These are phyloP conservation scores for Theretra japonica DNA, from an alignment of 2,888 invertebrate species.

Conservation along the genomic window DNA sequence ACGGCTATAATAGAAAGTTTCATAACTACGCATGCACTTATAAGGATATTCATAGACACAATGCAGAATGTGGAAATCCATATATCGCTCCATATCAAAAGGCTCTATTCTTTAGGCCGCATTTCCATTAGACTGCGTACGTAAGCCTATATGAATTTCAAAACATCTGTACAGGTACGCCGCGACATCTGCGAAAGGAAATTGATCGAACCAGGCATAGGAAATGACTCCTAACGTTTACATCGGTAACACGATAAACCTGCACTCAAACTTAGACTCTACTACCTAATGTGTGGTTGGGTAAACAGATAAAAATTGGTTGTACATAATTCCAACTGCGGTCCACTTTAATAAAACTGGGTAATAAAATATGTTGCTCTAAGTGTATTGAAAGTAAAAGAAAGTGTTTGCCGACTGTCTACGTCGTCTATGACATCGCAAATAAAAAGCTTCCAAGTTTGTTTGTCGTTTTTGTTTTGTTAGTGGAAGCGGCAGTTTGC, in stretches of 20 bases:
- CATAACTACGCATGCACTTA: background rate
- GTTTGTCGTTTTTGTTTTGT: slow-evolving; percentile 5
- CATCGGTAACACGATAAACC: background rate
- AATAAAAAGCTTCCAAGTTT: slow-evolving; percentile 17
- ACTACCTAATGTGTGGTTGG: background rate
- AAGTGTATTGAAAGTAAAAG: slow-evolving; percentile 26
- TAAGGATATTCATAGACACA: slow-evolving; percentile 8
- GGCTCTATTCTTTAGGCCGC: slow-evolving; percentile 6
- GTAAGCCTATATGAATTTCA: slow-evolving; percentile 7
- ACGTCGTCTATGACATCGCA: slow-evolving; percentile 15
- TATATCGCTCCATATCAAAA: slow-evolving; percentile 4
- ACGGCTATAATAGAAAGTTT: slow-evolving; percentile 5
- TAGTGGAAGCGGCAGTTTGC: slow-evolving; percentile 8
- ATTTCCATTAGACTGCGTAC: slow-evolving; percentile 6
- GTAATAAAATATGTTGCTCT: slow-evolving; percentile 16
- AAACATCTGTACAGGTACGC: slow-evolving; percentile 10
- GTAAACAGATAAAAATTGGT: background rate
- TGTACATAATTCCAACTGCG: background rate
- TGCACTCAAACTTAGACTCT: background rate
- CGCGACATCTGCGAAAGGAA: background rate
- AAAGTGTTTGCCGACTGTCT: slow-evolving; percentile 22
- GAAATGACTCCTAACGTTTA: background rate
- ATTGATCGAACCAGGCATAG: background rate
- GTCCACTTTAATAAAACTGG: background rate
- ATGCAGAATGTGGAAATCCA: slow-evolving; percentile 9